Base-by-base conservation (phyloP, 2,113 vertebrate species). In the Sebastes fasciatus region DNA sequence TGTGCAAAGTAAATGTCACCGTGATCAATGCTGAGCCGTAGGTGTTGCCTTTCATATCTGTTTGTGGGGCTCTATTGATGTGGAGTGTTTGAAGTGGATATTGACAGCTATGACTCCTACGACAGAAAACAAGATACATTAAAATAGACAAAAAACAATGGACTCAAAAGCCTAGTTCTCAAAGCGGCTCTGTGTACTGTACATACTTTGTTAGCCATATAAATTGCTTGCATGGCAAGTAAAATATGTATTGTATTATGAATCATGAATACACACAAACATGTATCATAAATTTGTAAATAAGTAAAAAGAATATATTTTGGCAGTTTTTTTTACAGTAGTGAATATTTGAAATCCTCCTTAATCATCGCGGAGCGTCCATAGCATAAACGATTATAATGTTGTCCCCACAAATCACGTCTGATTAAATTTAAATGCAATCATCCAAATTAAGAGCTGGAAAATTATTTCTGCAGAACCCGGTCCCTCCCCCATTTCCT, bases 1-100 rank as follows among this genome's bases (percentile, higher is more conserved):
- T 93, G 95, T 89, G 93, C 94, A 96, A 95, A 95, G 96, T 96
- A 97, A 98, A 98, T 97, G 96, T 96, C 97, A 97, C 94, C 82
- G 81, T 96, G 96, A 97, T 97, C 97, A 96, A 97, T 97, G 96
- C 91, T 88, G 94, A 96, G 94, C 95, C 88, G 95, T 95, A 96
- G 94, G 94, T 95, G 92, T 95, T 94, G 91, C 94, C 90, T 95
- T 95, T 95, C 95, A 95, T 94, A 95, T 95, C 91, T 95, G 94
- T 95, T 89, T 84, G 93, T 94, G 95, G 89, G 85, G 82, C 79
- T 87, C 14, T 95, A 97, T 97, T 94, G 97, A 98, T 95, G 95
- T 79, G 42, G 52, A 43, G 93, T 43, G 89, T 94, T 92, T 92
- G 93, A 93, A 94, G 95, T 95, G 96, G 94, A 96, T 96, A 95